Evolutionary conservation across 2,888 invertebrate species (phyloP).

Genomic region (Smittia sp.): DNA sequence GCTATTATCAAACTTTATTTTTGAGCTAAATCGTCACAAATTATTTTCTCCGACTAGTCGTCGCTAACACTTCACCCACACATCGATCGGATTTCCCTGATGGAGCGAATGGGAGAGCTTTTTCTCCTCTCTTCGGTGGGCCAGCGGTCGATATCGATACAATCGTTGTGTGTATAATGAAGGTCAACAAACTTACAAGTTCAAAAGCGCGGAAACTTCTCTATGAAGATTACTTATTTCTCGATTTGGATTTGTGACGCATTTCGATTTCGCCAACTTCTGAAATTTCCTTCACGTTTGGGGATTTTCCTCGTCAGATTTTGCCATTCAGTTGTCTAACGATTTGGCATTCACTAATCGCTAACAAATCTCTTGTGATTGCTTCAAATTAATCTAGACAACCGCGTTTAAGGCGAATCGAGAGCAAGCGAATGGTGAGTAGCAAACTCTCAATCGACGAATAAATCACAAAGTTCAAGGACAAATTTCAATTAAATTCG

Average conservation of each 20-base stretch:
- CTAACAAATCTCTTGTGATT: slow-evolving; percentile 3
- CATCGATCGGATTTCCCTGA: slow-evolving; percentile 1
- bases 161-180: slow-evolving; percentile 2
- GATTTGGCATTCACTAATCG: slow-evolving; percentile 4
- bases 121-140: slow-evolving; percentile 15
- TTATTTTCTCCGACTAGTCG: background rate
- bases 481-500: slow-evolving; percentile 24
- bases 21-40: slow-evolving; percentile 3
- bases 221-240: background rate
- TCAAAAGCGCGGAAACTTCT: slow-evolving; percentile 16
- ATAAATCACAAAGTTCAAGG: slow-evolving; percentile 36
- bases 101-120: background rate
- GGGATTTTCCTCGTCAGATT: background rate
- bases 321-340: background rate
- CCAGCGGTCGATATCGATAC: slow-evolving; percentile 38
- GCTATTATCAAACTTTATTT: slow-evolving; percentile 4
- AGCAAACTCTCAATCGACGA: background rate
- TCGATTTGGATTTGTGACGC: background rate
- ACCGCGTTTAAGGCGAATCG: background rate
- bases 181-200: slow-evolving; percentile 36
- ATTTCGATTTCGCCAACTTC: background rate
- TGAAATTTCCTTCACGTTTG: background rate
- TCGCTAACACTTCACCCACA: background rate
- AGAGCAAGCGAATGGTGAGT: background rate
- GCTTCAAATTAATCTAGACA: background rate